Percentiles rank a stretch among this genome's conserved stretches.
Conservation (phyloP, 2,888 invertebrate species). For the Lasioglossum morio region DNA sequence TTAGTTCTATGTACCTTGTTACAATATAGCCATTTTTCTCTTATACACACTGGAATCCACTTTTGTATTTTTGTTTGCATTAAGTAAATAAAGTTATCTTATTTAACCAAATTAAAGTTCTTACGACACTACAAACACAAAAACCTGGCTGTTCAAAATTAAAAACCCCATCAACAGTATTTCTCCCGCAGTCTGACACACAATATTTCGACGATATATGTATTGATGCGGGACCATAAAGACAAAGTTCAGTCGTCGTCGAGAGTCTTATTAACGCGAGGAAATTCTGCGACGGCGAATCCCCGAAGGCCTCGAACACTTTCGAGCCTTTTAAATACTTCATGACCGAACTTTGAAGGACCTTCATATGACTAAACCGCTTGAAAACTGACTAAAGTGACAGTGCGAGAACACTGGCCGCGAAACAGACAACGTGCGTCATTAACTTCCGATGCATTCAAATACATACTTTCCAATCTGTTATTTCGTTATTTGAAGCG, state of each 20-base stretch:
- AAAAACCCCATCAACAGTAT: too few species aligned
- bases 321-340: constrained; percentile 38
- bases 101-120: too few species aligned
- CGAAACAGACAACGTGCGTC: not conserved
- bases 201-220: not conserved
- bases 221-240: not conserved
- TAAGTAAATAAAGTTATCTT: too few species aligned
- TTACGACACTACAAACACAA: too few species aligned
- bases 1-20: too few species aligned
- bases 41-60: too few species aligned
- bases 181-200: not conserved
- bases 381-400: constrained; percentile 8
- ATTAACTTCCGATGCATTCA: constrained; percentile 10
- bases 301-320: constrained; percentile 18
- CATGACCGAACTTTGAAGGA: constrained; percentile 37
- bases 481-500: not conserved
- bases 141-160: too few species aligned
- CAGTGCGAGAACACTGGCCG: not conserved
- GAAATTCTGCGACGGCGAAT: not conserved
- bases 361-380: constrained; percentile 25
- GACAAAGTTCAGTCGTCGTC: not conserved
- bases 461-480: constrained; percentile 9
- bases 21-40: too few species aligned
- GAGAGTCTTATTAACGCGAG: not conserved
- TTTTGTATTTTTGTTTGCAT: too few species aligned